Evolutionary conservation across 2,888 invertebrate genomes (phyloP).

Genomic region (Imbricaverruca yamaguchii): DNA sequence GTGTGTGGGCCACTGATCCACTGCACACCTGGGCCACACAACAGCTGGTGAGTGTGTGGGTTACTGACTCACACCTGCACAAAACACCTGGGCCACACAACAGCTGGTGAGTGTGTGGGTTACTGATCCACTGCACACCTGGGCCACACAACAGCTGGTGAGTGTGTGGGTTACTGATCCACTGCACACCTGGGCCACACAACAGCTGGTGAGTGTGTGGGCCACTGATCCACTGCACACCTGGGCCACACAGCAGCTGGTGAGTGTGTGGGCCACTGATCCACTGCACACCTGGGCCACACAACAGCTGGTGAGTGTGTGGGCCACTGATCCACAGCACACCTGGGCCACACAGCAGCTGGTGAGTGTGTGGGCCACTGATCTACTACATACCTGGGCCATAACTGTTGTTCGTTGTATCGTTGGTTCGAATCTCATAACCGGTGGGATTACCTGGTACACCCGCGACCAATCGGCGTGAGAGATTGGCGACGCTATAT

Average conservation of each 20-base stretch:
- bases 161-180: constrained; percentile 21
- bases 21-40: constrained; percentile 55
- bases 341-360: constrained; percentile 57
- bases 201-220: constrained; percentile 49
- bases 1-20: constrained; percentile 25
- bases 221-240: constrained; percentile 40
- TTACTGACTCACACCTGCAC: constrained; percentile 34
- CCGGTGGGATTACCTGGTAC: too few species aligned
- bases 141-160: constrained; percentile 51
- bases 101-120: constrained; percentile 46
- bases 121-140: constrained; percentile 46
- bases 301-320: constrained; percentile 42
- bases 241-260: constrained; percentile 56
- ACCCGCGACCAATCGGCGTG: too few species aligned
- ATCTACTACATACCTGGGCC: too few species aligned
- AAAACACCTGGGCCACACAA: constrained; percentile 55
- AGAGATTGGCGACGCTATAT: too few species aligned
- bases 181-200: constrained; percentile 54
- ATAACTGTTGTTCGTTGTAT: too few species aligned
- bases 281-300: constrained; percentile 54
- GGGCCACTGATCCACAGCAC: constrained; percentile 40
- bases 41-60: constrained; percentile 48
- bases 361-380: constrained; percentile 41
- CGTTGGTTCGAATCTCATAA: too few species aligned
- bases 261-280: constrained; percentile 37